Evolutionary conservation across 1,140 invertebrate genomes (phyloP), one percentile per base, ranked within the genome.

Genomic region (Leptoteleia sp.): DNA sequence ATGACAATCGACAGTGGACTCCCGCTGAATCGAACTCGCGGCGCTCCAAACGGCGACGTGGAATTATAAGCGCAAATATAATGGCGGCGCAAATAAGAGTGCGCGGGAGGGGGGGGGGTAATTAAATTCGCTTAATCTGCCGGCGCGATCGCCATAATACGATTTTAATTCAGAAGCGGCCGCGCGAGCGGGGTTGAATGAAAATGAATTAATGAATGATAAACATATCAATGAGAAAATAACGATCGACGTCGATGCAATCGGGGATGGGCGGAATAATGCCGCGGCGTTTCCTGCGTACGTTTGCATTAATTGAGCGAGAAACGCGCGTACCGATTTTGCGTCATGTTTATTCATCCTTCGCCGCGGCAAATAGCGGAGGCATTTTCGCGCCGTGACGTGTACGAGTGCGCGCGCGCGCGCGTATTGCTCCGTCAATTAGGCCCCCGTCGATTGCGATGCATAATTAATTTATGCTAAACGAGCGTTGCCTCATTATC

Each of bases 391-490:
- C 57, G 48, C 47, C 4, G 52, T 59, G 75, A 80, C 64, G 68
- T 64, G 75, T 64, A 57, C 31, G n/a, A n/a, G n/a, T n/a, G n/a
- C n/a, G n/a, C n/a, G n/a, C n/a, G n/a, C n/a, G n/a, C n/a, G 65
- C 16, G 54, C 47, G 37, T 57, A 64, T 48, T 38, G 31, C 55
- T 50, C 43, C 45, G 73, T 78, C 75, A 81, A 81, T 81, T 81
- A 78, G 79, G 77, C 79, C 42, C 79, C 42, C 79, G 81, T 84
- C 77, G 72, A 73, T 77, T 64, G 61, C 78, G 71, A 85, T 84
- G 83, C 82, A 84, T 84, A 87, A 88, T 87, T 84, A 88, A 88
- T 87, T 84, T 85, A 85, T 86, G 82, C 31, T 84, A 85, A 86
- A 62, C 59, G 55, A 37, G 3, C 35, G 31, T 57, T 50, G 38